Percentiles rank a stretch among this genome's conserved stretches.
Evolutionary conservation across 2,797 vertebrate genomes (phyloP).

Genomic region (Pseudochromis fuscus): DNA sequence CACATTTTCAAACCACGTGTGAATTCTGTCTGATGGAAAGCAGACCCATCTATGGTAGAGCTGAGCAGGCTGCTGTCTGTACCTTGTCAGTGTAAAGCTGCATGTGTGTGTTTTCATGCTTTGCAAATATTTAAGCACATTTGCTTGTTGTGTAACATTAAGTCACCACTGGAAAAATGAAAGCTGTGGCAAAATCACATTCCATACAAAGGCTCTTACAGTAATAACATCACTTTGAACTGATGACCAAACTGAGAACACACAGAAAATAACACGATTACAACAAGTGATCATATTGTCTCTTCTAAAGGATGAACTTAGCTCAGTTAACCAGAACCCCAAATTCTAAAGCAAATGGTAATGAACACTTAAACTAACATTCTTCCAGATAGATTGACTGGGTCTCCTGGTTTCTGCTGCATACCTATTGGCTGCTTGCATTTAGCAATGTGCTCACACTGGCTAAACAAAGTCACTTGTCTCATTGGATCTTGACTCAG

Average conservation of each 20-base stretch:
- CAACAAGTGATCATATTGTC: neutral
- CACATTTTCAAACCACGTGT: neutral
- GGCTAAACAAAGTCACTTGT: neutral
- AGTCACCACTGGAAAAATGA: neutral
- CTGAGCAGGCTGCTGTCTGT: neutral
- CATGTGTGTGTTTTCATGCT: constrained; percentile 1
- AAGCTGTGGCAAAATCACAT: neutral
- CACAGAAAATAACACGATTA: constrained; percentile 6
- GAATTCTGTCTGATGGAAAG: constrained; percentile 6
- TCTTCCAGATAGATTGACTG: neutral
- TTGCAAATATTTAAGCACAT: neutral
- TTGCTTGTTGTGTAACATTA: neutral
- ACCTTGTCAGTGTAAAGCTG: no score
- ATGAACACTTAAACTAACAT: neutral
- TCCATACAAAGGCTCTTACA: neutral
- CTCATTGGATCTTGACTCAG: constrained; percentile 1
- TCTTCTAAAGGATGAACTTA: neutral
- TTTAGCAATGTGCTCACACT: neutral
- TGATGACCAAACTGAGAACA: neutral
- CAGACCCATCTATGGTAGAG: neutral
- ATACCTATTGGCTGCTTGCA: neutral
- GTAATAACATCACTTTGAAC: neutral
- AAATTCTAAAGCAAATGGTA: neutral
- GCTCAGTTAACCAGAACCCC: neutral
- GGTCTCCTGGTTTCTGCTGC: neutral